These are phyloP conservation scores for Cyanocitta stelleri DNA, from an alignment of 2,113 vertebrate genomes.

Conservation along the genomic window DNA sequence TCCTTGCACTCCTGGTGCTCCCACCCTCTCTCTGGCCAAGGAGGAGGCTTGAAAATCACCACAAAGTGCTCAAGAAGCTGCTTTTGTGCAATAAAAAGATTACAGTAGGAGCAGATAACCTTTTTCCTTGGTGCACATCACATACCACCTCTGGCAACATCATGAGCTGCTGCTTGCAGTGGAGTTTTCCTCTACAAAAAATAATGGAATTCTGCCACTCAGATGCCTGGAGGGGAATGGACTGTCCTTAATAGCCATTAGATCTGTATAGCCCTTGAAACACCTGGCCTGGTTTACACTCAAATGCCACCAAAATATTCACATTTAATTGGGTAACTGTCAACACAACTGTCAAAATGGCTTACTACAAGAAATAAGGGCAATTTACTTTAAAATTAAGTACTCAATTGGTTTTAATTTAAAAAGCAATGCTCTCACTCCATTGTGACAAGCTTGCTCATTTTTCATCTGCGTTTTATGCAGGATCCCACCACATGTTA, in stretches of 20 bases:
- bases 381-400: slow-evolving; percentile 52
- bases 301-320: slow-evolving; percentile 25
- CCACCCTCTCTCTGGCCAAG: not conserved
- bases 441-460: not conserved
- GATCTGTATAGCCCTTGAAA: not conserved
- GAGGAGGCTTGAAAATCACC: not conserved
- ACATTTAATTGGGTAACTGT: not conserved
- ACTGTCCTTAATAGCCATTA: not conserved
- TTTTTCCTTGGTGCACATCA: not conserved
- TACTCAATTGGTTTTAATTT: not conserved
- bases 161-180: not conserved
- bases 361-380: not conserved
- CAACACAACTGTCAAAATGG: slow-evolving; percentile 24
- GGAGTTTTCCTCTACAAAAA: not conserved
- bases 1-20: not conserved
- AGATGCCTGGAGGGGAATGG: not conserved
- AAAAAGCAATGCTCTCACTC: not conserved
- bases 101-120: not conserved
- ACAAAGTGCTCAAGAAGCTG: not conserved
- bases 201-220: not conserved
- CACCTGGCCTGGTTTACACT: not conserved
- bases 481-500: not conserved
- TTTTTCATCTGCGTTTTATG: slow-evolving; percentile 17
- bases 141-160: not conserved
- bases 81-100: slow-evolving; percentile 21